phyloP scores from a whole-genome alignment of 92 coral and sea anemone genomes.

The Actinostola sp. region DNA sequence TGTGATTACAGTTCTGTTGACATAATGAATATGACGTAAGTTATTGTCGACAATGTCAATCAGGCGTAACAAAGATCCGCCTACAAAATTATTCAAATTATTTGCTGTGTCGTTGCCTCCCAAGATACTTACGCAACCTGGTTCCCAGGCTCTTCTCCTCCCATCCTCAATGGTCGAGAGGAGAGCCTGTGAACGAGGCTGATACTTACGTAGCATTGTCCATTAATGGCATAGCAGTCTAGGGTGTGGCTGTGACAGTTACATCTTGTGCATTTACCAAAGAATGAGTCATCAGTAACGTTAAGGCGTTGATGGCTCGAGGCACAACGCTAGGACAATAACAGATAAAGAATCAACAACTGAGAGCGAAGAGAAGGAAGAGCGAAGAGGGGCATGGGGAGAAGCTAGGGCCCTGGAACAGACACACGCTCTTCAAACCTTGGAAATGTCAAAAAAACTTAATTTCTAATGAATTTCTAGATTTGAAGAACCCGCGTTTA shows the following conservation, averaged over 20 bases:
- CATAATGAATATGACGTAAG: slow-evolving; percentile 4
- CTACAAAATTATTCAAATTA: too few relatives aligned
- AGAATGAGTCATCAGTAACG: slow-evolving; percentile 74
- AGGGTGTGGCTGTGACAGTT: slow-evolving; percentile 82
- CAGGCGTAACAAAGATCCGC: background rate
- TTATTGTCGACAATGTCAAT: background rate
- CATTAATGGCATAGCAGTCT: slow-evolving; percentile 88
- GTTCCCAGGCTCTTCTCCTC: too few relatives aligned
- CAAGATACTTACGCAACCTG: too few relatives aligned
- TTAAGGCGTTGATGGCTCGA: slow-evolving; percentile 87
- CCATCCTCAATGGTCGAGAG: too few relatives aligned
- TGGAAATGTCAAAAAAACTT: too few relatives aligned
- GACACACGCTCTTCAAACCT: too few relatives aligned
- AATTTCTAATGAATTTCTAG: too few relatives aligned
- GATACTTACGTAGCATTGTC: slow-evolving; percentile 86
- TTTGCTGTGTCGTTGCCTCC: too few relatives aligned
- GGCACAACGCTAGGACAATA: slow-evolving; percentile 78
- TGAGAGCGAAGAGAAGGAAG: background rate
- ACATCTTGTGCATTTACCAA: slow-evolving; percentile 84
- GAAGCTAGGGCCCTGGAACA: too few relatives aligned
- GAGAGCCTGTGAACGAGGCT: too few relatives aligned
- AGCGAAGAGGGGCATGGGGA: background rate
- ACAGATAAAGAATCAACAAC: background rate
- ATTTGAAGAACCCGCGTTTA: too few relatives aligned
- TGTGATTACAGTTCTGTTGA: slow-evolving; percentile 86